A percentile compares a stretch with the other conserved stretches of the same genome.
These are phyloP conservation scores for Catharus minimus DNA, from an alignment of 2,113 vertebrate species.

Conservation along the genomic window DNA sequence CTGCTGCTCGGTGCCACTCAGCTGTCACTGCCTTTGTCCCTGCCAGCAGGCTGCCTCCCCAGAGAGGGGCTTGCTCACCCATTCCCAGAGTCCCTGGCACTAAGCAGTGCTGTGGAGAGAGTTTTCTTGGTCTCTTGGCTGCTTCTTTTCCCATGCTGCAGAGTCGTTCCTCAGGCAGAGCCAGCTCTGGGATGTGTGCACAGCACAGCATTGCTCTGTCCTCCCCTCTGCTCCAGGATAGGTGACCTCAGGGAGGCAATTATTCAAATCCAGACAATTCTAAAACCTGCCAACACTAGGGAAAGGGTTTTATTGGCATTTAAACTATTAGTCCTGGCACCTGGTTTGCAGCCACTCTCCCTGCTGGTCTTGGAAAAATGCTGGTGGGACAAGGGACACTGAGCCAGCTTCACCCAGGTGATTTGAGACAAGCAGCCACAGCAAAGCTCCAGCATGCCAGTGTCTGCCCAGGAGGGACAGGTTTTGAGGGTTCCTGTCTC, in stretches of 20 bases:
- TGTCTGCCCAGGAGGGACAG: neutral
- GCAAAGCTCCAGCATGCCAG: neutral
- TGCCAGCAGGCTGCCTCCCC: neutral
- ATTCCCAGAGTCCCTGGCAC: neutral
- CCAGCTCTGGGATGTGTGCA: neutral
- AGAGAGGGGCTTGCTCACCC: neutral
- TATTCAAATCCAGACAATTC: neutral
- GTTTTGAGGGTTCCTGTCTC: neutral
- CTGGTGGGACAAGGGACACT: neutral
- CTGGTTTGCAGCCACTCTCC: neutral
- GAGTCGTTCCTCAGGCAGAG: accelerated
- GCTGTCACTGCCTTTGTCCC: neutral
- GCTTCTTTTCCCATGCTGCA: neutral
- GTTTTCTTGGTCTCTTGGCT: neutral
- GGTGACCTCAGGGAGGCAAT: neutral
- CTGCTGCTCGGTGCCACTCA: neutral
- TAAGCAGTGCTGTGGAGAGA: neutral
- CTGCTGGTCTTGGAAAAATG: neutral
- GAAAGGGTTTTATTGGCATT: neutral
- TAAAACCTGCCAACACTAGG: neutral
- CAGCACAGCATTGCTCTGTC: neutral
- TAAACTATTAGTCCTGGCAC: neutral
- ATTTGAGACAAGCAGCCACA: accelerated
- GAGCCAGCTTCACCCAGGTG: neutral
- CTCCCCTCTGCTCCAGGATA: neutral